Conservation (phyloP, 2,113 vertebrate species). For the Cryptotis parvus region DNA sequence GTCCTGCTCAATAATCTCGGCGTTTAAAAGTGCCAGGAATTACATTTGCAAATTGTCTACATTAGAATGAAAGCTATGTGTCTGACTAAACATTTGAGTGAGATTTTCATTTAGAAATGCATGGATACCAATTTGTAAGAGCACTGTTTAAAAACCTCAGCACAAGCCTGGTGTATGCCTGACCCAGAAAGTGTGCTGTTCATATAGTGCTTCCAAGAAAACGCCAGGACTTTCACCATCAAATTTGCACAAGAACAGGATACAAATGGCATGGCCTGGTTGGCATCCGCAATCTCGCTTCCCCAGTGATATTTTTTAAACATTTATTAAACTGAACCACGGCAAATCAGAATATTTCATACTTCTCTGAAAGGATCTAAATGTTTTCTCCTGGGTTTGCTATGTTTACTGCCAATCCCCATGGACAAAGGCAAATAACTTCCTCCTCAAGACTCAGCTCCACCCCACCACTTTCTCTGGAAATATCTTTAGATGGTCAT, state of each 20-base stretch:
- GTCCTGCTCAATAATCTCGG: not conserved
- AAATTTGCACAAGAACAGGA: not conserved
- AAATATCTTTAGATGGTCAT: not conserved
- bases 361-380: not conserved
- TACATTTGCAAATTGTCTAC: not conserved
- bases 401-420: not conserved
- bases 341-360: not conserved
- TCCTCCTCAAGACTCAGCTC: not conserved
- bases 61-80: not conserved
- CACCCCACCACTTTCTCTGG: not conserved
- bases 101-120: not conserved
- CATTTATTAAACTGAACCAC: not conserved
- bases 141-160: not conserved
- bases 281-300: not conserved
- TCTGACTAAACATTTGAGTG: not conserved
- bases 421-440: not conserved
- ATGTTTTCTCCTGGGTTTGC: not conserved
- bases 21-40: not conserved
- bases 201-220: too few relatives aligned
- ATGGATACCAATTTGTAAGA: not conserved
- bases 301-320: not conserved
- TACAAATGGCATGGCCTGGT: rapidly evolving
- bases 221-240: too few relatives aligned
- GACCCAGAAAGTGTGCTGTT: too few relatives aligned
- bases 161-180: not conserved